phyloP scores from a whole-genome alignment of 2,888 invertebrate genomes.

The Cetonia aurata region DNA sequence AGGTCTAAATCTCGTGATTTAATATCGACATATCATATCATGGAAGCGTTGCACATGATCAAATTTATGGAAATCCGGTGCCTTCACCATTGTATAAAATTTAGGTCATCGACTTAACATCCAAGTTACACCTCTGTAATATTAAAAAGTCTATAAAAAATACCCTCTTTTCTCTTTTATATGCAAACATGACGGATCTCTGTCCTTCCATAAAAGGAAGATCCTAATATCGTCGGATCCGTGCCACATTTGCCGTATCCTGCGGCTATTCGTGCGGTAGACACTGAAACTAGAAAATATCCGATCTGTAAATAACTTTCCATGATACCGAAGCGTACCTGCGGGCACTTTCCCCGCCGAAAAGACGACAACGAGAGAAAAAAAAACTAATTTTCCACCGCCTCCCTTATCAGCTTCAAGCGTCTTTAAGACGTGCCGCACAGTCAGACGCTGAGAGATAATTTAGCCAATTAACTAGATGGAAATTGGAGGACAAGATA shows the following conservation, averaged over 20 bases:
- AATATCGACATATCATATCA: no score
- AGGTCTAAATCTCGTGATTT: no score
- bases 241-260: conserved; percentile 1
- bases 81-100: no score
- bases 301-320: conserved; percentile 3
- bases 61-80: no score
- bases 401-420: not conserved
- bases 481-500: conserved; percentile 31
- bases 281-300: no score
- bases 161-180: conserved; percentile 1
- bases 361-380: not conserved
- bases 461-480: conserved; percentile 35
- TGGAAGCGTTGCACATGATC: no score
- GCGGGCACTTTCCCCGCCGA: not conserved
- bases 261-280: no score
- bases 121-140: no score
- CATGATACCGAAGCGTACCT: conserved; percentile 4
- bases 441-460: conserved; percentile 7
- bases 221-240: conserved; percentile 17
- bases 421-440: conserved; percentile 15
- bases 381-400: conserved; percentile 23
- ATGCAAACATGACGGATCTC: conserved; percentile 13
- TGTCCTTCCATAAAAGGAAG: not conserved
- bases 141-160: no score
- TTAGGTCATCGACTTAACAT: no score